Evolutionary conservation across 2,797 vertebrate species (phyloP).

Genomic region (Betta splendens): DNA sequence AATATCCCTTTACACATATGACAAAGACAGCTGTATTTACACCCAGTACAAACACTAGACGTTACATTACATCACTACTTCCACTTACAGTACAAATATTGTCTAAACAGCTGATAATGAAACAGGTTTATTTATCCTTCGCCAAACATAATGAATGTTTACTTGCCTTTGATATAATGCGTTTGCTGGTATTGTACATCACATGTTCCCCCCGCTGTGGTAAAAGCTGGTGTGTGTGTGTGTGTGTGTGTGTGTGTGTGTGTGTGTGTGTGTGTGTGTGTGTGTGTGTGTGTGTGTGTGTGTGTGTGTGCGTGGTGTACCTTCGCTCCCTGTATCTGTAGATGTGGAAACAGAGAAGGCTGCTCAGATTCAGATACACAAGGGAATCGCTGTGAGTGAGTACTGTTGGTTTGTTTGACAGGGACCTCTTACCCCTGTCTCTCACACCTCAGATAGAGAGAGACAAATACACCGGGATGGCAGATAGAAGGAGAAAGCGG

Average conservation of each 20-base stretch:
- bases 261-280: constrained; percentile 21
- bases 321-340: constrained; percentile 37
- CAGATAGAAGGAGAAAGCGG: constrained; percentile 72
- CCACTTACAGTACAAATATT: background rate
- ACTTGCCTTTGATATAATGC: constrained; percentile 60
- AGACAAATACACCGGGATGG: constrained; percentile 74
- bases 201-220: constrained; percentile 52
- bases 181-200: constrained; percentile 49
- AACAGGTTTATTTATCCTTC: constrained; percentile 35
- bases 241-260: constrained; percentile 23
- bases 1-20: background rate
- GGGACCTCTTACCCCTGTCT: constrained; percentile 80
- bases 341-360: constrained; percentile 61
- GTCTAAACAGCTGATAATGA: constrained; percentile 15
- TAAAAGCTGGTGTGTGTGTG: constrained; percentile 45
- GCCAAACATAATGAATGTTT: constrained; percentile 36
- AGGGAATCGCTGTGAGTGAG: constrained; percentile 77
- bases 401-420: constrained; percentile 81
- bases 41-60: no score
- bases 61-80: background rate
- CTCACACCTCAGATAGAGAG: constrained; percentile 76
- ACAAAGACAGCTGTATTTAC: background rate
- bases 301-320: no score
- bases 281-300: constrained; percentile 24
- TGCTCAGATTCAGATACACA: constrained; percentile 65